Evolutionary conservation across 2,888 invertebrate genomes (phyloP), one percentile per base, ranked within the genome.

Genomic region (Euplexia lucipara): DNA sequence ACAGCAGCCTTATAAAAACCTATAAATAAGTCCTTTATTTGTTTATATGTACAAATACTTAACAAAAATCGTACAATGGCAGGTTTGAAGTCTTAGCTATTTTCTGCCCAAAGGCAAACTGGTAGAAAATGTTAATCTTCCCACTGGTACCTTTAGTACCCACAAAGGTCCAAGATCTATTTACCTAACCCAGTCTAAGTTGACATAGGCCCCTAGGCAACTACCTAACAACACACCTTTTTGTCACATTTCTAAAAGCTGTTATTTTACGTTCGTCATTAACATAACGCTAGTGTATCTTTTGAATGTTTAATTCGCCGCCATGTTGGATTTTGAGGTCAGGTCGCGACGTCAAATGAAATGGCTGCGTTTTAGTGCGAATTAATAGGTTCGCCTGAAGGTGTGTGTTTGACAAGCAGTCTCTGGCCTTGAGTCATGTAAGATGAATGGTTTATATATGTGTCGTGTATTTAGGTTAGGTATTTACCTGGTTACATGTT

Each of bases 281-380:
- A 63, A 35, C 72, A 78, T 73, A 58, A 62, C 39, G 45, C 61
- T 68, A 61, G 58, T 64, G 57, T 52, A 22, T 26, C 45, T 18
- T 49, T 18, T 61, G 57, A 73, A 62, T 64, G 35, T 78, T 70
- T 63, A 58, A 71, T 71, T 71, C 44, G 32, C 26, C 0, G 57
- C 72, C 72, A 68, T 73, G 18, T 60, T 75, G 70, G 42, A 52
- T 70, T n/a, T 65, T 77, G 39, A 54, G 78, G 74, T 73, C 62
- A 66, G 75, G 75, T 64, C 70, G n/a, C 52, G 16, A 16, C 39
- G 59, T 53, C 41, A 45, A 41, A 59, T 63, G 59, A 52, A 72
- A 66, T 71, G 66, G n/a, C n/a, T 42, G 42, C n/a, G 61, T 56
- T 68, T 51, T 37, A 26, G 42, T n/a, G n/a, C 22, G 39, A 34